Evolutionary conservation across 92 coral and sea anemone genomes (phyloP).

Genomic region (Porites cylindrica): DNA sequence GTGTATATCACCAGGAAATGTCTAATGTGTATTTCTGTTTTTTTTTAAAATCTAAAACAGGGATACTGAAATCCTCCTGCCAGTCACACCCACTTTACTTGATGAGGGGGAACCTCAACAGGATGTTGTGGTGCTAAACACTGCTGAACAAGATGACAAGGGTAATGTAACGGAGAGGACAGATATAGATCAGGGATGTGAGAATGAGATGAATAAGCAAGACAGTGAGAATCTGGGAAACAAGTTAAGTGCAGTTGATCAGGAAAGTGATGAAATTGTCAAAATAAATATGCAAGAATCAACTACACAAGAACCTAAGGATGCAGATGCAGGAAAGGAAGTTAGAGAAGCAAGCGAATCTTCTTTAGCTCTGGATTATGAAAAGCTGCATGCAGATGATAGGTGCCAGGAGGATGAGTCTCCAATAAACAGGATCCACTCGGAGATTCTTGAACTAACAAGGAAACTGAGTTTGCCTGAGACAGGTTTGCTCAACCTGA

Average conservation of each 20-base stretch:
- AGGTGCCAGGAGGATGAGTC: slow-evolving; percentile 23
- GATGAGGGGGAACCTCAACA: background rate
- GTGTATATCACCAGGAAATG: too few relatives aligned
- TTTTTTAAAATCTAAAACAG: background rate
- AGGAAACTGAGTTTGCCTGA: slow-evolving; percentile 54
- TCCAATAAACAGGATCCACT: slow-evolving; percentile 64
- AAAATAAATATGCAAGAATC: background rate
- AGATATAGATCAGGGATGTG: background rate
- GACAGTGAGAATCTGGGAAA: slow-evolving; percentile 5
- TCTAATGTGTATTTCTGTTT: background rate
- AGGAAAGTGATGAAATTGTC: slow-evolving; percentile 8
- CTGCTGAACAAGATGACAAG: background rate
- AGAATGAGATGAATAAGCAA: background rate
- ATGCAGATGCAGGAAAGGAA: slow-evolving; percentile 17
- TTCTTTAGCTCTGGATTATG: background rate
- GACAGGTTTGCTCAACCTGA: slow-evolving; percentile 53
- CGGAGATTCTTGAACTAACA: slow-evolving; percentile 69
- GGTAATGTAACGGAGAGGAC: background rate
- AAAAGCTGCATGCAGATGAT: background rate
- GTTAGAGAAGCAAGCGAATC: slow-evolving; percentile 5
- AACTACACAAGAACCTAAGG: background rate
- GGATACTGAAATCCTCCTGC: background rate
- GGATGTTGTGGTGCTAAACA: background rate
- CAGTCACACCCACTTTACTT: slow-evolving; percentile 7
- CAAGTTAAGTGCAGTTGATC: background rate